Percentiles rank a stretch among this genome's conserved stretches.
phyloP scores from a whole-genome alignment of 2,797 vertebrate species.

The Emys orbicularis region DNA sequence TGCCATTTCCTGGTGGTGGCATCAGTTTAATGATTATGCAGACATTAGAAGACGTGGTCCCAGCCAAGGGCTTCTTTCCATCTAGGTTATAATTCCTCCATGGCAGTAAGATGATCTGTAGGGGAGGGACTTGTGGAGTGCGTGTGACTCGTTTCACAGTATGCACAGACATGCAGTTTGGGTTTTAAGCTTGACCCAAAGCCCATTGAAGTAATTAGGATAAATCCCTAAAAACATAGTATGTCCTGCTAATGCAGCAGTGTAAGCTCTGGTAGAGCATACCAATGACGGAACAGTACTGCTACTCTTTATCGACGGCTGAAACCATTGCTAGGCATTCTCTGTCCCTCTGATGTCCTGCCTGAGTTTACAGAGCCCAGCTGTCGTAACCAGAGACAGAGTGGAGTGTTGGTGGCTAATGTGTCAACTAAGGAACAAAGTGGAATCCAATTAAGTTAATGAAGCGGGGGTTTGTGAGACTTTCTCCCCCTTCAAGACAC shows the following conservation, averaged over 20 bases:
- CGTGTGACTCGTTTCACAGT: background rate
- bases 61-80: background rate
- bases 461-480: background rate
- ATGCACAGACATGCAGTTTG: background rate
- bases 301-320: background rate
- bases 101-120: background rate
- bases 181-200: background rate
- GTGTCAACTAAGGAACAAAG: background rate
- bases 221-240: background rate
- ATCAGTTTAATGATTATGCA: no score
- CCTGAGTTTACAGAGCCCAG: background rate
- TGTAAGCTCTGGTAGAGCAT: background rate
- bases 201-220: background rate
- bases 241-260: background rate
- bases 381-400: background rate
- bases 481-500: background rate
- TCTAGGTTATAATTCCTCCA: background rate
- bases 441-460: background rate
- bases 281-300: background rate
- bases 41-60: background rate
- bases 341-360: background rate
- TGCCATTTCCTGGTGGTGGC: background rate
- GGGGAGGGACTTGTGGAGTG: background rate
- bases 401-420: background rate
- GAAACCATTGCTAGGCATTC: background rate